phyloP scores from a whole-genome alignment of 2,888 invertebrate species.

The Elysia crispata region DNA sequence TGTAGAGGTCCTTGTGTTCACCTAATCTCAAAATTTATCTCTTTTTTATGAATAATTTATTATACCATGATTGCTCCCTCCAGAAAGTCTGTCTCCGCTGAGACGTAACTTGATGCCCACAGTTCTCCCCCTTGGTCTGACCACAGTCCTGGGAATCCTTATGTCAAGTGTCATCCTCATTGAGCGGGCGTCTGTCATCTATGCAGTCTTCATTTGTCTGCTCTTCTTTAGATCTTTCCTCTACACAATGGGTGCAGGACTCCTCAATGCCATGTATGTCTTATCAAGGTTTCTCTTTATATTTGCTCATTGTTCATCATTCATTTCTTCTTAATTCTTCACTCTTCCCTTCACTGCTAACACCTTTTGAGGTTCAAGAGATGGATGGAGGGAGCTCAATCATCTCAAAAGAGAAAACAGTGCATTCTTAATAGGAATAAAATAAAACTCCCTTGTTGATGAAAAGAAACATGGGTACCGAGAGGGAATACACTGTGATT shows the following conservation, averaged over 20 bases:
- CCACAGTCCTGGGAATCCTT: conserved; percentile 54
- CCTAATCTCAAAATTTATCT: no score
- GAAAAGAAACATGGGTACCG: neutral
- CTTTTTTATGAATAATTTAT: neutral
- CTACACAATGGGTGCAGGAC: conserved; percentile 61
- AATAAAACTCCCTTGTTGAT: neutral
- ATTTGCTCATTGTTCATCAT: neutral
- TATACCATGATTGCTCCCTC: neutral
- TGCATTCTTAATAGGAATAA: no score
- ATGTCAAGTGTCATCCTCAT: conserved; percentile 46
- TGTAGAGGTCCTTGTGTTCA: no score
- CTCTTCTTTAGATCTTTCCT: conserved; percentile 64
- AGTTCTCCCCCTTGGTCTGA: conserved; percentile 59
- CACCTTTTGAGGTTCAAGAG: neutral
- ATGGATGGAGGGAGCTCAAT: neutral
- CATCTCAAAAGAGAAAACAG: neutral
- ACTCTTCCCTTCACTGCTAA: neutral
- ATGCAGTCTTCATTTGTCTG: conserved; percentile 57
- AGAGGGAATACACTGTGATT: no score
- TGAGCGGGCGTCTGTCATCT: conserved; percentile 15
- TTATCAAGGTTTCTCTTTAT: neutral
- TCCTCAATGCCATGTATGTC: conserved; percentile 60
- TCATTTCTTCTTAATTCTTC: neutral
- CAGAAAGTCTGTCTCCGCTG: conserved; percentile 54
- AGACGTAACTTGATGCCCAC: conserved; percentile 60